Base-by-base conservation (phyloP, 2,888 invertebrate species). In the Ophion slaviceki region DNA sequence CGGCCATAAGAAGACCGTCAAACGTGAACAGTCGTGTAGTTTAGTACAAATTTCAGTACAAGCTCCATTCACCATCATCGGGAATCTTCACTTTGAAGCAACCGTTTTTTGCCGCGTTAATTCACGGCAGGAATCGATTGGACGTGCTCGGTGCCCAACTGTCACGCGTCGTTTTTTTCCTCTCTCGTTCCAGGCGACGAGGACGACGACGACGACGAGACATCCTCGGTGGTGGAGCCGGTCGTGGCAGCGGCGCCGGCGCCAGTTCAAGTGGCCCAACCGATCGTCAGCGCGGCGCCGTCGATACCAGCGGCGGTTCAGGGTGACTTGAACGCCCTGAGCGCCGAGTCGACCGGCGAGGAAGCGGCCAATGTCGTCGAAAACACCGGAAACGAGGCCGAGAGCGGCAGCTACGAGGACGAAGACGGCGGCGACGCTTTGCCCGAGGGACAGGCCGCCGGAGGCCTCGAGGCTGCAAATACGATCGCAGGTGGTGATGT, bases 191-290 rank as follows among this genome's bases (percentile, higher is more conserved):
- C 77, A 86, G 96, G 96, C 80, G 96, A 95, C 82, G 95, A 96
- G 72, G 96, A 96, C 83, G 95, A 95, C 72, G 95, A 95, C 68
- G 95, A 95, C 11, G 95, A 95, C 71, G 96, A 95, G 64, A 94
- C 94, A 10, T 94, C 92, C 47, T 95, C 95, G 0, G 92, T 91
- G 0, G 90, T 90, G 8, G 88, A 89, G 72, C 88, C 89, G 8
- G 85, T 89, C 4, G 77, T 72, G 40, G 80, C 87, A 7, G 86
- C 87, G 28, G 80, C 77, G 85, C 91, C 91, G 0, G 90, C 89
- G 40, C 94, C 94, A 28, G 94, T 95, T 6, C 94, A 94, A 7
- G 94, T 14, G 1, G 59, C 24, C 14, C 95, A 59, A 94, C 93
- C 10, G 94, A 86, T 20, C 84, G 89, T 6, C 28, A 86, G 78